Conservation (phyloP, 35 echinoderm and acorn worm genomes). For the Heliocidaris tuberculata region DNA sequence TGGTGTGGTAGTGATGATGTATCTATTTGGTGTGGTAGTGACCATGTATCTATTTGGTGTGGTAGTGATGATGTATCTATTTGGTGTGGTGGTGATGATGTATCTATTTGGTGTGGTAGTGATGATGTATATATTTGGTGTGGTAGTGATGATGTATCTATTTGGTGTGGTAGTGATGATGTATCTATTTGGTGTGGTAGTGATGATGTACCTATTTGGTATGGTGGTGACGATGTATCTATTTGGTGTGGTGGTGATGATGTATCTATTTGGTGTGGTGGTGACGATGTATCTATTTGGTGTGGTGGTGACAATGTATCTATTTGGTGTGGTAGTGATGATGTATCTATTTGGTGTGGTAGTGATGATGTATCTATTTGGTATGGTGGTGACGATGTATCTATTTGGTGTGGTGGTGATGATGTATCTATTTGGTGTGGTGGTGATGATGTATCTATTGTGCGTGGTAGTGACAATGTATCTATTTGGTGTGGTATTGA, state of each 20-base stretch:
- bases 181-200: background rate
- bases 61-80: background rate
- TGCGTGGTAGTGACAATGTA: no score
- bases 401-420: background rate
- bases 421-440: background rate
- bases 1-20: background rate
- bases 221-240: background rate
- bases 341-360: background rate
- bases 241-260: background rate
- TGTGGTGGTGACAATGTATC: background rate
- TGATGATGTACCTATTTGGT: background rate
- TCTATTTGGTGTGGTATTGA: background rate
- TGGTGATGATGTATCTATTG: background rate
- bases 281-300: slow-evolving; percentile 12
- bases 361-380: background rate
- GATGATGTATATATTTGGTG: background rate
- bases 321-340: background rate
- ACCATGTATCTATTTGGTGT: background rate
- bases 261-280: background rate
- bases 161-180: background rate
- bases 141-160: background rate
- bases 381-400: background rate
- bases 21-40: background rate
- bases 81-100: background rate
- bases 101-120: background rate